Evolutionary conservation across 2,797 vertebrate genomes (phyloP), one percentile per base, ranked within the genome.

Genomic region (Sciaenops ocellatus): DNA sequence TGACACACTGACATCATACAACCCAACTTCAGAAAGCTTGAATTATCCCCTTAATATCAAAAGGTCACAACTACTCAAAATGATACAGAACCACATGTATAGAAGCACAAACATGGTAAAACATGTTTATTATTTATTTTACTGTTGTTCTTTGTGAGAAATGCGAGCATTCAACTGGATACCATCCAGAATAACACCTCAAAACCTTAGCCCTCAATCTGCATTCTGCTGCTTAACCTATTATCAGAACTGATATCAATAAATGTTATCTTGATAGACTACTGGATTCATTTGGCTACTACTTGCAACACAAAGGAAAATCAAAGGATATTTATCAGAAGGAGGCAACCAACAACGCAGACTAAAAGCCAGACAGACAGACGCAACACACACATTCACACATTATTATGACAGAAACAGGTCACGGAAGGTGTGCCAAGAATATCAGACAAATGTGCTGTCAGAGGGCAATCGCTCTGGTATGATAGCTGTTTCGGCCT

Each of bases 391-490:
- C 61, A 64, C 67, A 50, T 60, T 83, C 78, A 66, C 87, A 89
- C 77, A 77, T 83, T 84, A 79, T 74, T 69, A 26, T 87, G 84
- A 89, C 85, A 92, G 87, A 86, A 87, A 69, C 54, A 12, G 86
- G 88, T 84, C 82, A 87, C 7, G 18, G 71, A 85, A 80, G 87
- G 82, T 91, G 90, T 87, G 83, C 76, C 80, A 85, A 87, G 64
- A 86, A 81, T 50, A 82, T 83, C 70, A 83, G 83, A 80, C 83
- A 73, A 78, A 78, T 78, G 70, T 65, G 66, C 62, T 50, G 83
- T 81, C 85, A 79, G 71, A 44, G 54, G 79, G 56, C 73, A 71
- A 70, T 79, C 4, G 24, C 80, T 44, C 24, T 26, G 22, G 24
- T 57, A 44, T 11, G 57, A 79, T 60, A 5, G 64, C 77, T 17